Base-by-base conservation (phyloP, 2,888 invertebrate species). In the Cerceris rybyensis region DNA sequence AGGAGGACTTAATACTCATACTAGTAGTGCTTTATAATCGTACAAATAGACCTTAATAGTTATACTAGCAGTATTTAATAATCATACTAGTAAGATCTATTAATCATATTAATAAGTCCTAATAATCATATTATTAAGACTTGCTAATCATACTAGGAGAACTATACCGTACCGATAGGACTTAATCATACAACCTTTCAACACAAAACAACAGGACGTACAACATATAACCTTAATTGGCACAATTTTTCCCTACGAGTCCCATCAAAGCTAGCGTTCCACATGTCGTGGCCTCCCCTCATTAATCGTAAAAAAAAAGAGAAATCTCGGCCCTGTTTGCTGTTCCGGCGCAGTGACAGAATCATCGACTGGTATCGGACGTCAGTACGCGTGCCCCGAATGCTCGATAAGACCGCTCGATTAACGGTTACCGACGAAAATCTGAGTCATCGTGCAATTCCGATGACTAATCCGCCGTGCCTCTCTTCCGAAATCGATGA, bases 361-460 rank as follows among this genome's bases (percentile, higher is more conserved):
- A 28, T 4, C 28, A 28, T 28, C 28, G 28, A 4, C 28, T 28
- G 28, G 28, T 28, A 28, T 28, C 28, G 28, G 28, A 28, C 28
- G 42, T 6, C 49, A 43, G 58, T 52, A 78, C 46, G 59, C 8
- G 52, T 46, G 54, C 46, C 63, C 59, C 28, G 58, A 55, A 64
- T 14, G 41, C 8, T 61, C 61, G 80, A 76, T 80, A 77, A 82
- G 67, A 72, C 41, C 42, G 67, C 64, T 73, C 72, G 78, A 84
- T 81, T 81, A 83, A 84, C 83, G 74, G 80, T 28, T 52, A 59
- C 70, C 69, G 63, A 70, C 76, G 46, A 75, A 28, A 73, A 79
- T 72, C 81, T 84, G 84, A 82, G 71, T 84, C 84, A 82, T 77
- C 77, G 58, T 50, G 58, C 46, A 43, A 58, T n/a, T 54, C 55